phyloP scores from a whole-genome alignment of 2,113 vertebrate species.

The Pogona vitticeps region DNA sequence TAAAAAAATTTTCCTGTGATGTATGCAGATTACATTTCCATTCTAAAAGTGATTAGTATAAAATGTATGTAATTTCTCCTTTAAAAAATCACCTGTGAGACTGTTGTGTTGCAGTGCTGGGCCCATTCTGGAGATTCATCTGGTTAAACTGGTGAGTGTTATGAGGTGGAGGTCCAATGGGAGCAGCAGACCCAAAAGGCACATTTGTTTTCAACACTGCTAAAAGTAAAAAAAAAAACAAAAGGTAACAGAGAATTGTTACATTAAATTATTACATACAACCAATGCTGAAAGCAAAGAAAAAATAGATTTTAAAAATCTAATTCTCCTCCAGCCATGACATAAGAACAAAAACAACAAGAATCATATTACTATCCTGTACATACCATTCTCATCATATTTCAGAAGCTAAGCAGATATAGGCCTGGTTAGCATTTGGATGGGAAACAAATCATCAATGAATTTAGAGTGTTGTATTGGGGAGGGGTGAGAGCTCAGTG shows the following conservation, averaged over 20 bases:
- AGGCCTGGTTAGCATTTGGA: no score
- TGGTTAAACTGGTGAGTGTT: slow-evolving; percentile 73
- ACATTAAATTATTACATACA: background rate
- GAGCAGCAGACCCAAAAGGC: slow-evolving; percentile 70
- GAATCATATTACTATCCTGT: no score
- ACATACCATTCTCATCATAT: no score
- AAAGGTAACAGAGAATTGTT: background rate
- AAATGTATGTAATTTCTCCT: background rate
- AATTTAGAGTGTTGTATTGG: no score
- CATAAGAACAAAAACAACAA: background rate
- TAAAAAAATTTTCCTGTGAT: background rate
- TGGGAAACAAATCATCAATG: no score
- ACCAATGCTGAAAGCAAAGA: background rate
- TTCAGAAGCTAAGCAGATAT: no score
- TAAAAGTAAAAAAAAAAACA: slow-evolving; percentile 54
- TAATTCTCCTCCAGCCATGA: background rate
- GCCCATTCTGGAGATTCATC: slow-evolving; percentile 77
- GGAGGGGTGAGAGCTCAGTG: no score
- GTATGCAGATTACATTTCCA: background rate
- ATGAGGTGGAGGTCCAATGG: slow-evolving; percentile 70
- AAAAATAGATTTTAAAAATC: background rate
- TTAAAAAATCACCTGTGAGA: slow-evolving; percentile 77
- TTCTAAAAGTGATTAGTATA: background rate
- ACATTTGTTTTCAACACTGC: slow-evolving; percentile 80
- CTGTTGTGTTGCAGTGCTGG: slow-evolving; percentile 64